Base-by-base conservation (phyloP, 2,797 vertebrate genomes). In the Smutsia gigantea region DNA sequence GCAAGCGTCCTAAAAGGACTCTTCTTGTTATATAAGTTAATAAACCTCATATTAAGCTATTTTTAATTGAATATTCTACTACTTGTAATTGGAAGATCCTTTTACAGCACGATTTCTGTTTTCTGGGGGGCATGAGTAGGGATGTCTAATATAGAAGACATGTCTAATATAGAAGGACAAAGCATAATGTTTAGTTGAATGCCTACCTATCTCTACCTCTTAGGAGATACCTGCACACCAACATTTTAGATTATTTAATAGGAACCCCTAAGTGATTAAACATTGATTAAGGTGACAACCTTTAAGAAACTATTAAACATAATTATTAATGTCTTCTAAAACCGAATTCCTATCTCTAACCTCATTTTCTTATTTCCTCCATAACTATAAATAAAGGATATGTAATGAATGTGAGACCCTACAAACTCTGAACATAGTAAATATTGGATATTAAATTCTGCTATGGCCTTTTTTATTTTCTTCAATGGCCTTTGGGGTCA, bases 311-410 rank as follows among this genome's bases (percentile, higher is more conserved):
- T 55, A 37, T 18, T 34, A 79, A 66, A 39, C 3, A 72, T 79
- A 57, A 90, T 63, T 83, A 39, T 42, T 75, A 78, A 53, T 87
- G 14, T 90, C 17, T 87, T 92, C 42, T 66, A 90, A 94, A 94
- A 86, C 8, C 49, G 46, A 68, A 93, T 81, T 29, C 25, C 11
- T 92, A 57, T 42, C 2, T 3, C 7, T 85, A 77, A 71, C 7
- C 49, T 87, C 37, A 69, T 85, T 81, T 96, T 91, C 42, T 79
- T 64, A 9, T 39, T 92, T 87, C 39, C 25, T n/a, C 74, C 29
- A 87, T 19, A 72, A 82, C 7, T 39, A 39, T 92, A 94, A 78
- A 6, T 79, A 46, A 72, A 68, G 1, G 8, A 27, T 55, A 72
- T 25, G 23, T 46, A 82, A 9, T 61, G 23, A 91, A 37, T n/a